A percentile compares a stretch with the other conserved stretches of the same genome.
These are phyloP conservation scores for Scrobipalpa atriplicella DNA, from an alignment of 2,888 invertebrate species.

Conservation along the genomic window DNA sequence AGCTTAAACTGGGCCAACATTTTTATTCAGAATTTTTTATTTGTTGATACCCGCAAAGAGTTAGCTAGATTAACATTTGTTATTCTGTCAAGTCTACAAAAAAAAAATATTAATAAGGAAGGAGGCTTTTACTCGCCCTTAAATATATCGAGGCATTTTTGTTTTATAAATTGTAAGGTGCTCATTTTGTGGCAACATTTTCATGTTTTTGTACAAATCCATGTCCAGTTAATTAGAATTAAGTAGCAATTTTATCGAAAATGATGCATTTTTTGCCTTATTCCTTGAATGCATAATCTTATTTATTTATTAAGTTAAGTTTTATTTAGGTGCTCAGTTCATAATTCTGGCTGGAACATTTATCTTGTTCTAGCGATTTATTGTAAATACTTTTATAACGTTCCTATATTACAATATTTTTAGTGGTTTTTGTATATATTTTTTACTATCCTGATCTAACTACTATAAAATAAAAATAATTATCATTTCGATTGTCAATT, in stretches of 20 bases:
- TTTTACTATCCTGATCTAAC: not conserved
- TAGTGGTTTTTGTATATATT: not conserved
- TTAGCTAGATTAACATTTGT: too few relatives aligned
- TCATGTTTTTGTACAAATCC: slow-evolving; percentile 14
- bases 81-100: too few relatives aligned
- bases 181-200: too few relatives aligned
- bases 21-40: too few relatives aligned
- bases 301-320: slow-evolving; percentile 8
- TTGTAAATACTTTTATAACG: slow-evolving; percentile 13
- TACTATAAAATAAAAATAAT: not conserved
- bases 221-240: not conserved
- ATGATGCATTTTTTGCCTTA: slow-evolving; percentile 9
- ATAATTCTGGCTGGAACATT: not conserved
- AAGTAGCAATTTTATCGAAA: not conserved
- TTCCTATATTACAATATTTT: slow-evolving; percentile 6
- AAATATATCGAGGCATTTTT: too few relatives aligned
- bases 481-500: not conserved
- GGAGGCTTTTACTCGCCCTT: too few relatives aligned
- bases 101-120: too few relatives aligned
- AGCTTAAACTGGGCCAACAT: too few relatives aligned
- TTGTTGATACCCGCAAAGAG: too few relatives aligned
- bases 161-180: not conserved
- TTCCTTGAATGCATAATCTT: slow-evolving; percentile 20
- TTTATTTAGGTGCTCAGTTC: not conserved
- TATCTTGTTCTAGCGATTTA: not conserved